A percentile compares a stretch with the other conserved stretches of the same genome.
Conservation (phyloP, 2,888 invertebrate genomes). For the Asteroscopus sphinx region DNA sequence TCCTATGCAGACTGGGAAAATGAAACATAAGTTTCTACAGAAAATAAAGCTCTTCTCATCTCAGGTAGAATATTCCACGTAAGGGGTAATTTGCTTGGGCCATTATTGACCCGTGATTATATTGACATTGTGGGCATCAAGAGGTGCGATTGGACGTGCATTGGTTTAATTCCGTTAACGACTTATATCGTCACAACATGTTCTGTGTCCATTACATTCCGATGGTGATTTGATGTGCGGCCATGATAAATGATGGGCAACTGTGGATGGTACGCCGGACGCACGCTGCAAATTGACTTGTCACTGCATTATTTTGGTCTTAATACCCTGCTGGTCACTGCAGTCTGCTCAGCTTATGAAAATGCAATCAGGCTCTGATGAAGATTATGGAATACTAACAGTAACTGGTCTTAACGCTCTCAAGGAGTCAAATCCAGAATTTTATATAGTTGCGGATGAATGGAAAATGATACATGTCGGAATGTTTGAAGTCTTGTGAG, state of each 20-base stretch:
- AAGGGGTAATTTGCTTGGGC: constrained; percentile 38
- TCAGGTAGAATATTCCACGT: constrained; percentile 15
- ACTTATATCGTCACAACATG: constrained; percentile 49
- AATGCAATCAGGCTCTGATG: constrained; percentile 32
- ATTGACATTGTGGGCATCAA: constrained; percentile 49
- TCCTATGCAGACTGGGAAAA: constrained; percentile 7
- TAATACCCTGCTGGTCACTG: constrained; percentile 57
- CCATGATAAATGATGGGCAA: constrained; percentile 65
- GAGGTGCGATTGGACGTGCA: constrained; percentile 49
- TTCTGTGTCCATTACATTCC: constrained; percentile 64
- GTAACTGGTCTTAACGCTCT: too few species aligned
- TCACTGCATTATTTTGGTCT: constrained; percentile 65
- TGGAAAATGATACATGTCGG: too few species aligned
- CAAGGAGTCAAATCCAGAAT: too few species aligned
- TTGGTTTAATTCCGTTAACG: constrained; percentile 54
- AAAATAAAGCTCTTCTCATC: constrained; percentile 18
- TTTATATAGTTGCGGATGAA: too few species aligned
- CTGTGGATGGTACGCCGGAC: constrained; percentile 50
- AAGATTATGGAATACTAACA: too few species aligned
- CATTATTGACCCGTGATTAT: constrained; percentile 52
- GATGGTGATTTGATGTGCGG: constrained; percentile 67
- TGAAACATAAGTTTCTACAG: constrained; percentile 14
- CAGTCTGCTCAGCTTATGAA: constrained; percentile 21
- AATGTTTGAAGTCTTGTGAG: too few species aligned
- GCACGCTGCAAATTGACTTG: constrained; percentile 70